Evolutionary conservation across 2,888 invertebrate genomes (phyloP), one percentile per base, ranked within the genome.

Genomic region (Lissonota sp.): DNA sequence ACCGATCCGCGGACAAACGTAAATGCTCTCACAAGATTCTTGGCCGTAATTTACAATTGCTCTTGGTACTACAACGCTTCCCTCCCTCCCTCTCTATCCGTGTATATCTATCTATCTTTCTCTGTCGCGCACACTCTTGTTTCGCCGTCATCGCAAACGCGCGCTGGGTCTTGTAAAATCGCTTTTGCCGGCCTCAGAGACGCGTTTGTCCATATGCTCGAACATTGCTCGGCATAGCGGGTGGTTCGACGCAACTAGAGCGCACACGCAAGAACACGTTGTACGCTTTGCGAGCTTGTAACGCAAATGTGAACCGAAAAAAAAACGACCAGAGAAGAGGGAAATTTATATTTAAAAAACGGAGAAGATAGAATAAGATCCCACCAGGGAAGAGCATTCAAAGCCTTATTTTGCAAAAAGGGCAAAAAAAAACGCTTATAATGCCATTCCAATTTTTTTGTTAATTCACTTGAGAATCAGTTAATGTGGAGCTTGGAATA

Each of bases 191-290:
- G 70, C 57, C 75, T 83, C 75, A 73, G 72, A 26, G 26, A 42
- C 57, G 46, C 78, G 80, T 62, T 77, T 73, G 83, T 83, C 86
- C 87, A 86, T 84, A 84, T 88, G 87, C 89, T 87, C 60, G 83
- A 84, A 88, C 87, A 88, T 85, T 75, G 87, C 83, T 86, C 83
- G 72, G 86, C 88, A 84, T 89, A 87, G 88, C 90, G 90, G 89
- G 88, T 89, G 90, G 89, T 86, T 86, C 73, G 83, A 79, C 78
- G 75, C 86, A 87, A 87, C 85, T 88, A 79, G 85, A 86, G 84
- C 86, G 87, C 84, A 42, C 40, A 12, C 58, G 49, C 70, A 58
- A 70, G 44, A 44, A 53, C 4, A 14, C 12, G 12, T 16, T 62
- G 62, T 62, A 72, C 58, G 39, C 42, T 8, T 40, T 49, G 26